Evolutionary conservation across 2,113 vertebrate species (phyloP), one percentile per base, ranked within the genome.

Genomic region (Argyrosomus japonicus): DNA sequence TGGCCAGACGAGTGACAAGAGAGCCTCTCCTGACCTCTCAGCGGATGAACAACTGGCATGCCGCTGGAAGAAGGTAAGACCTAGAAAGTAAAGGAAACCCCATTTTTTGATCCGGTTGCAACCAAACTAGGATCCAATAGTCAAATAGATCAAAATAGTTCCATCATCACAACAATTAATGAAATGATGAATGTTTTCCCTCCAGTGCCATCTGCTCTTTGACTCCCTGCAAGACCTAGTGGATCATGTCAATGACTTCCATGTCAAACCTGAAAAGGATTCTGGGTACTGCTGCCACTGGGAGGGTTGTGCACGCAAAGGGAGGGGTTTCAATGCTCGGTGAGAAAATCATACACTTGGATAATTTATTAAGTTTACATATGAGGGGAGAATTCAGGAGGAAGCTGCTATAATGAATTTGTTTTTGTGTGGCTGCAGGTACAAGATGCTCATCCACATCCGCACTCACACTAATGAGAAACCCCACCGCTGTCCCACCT

Each of bases 371-470:
- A 62, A 21, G 5, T 48, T 21, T 36, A 27, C 53, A 23, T n/a
- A 1, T 51, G 1, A 71, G 23, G 0, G 17, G 23, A 23, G 53
- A 71, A 47, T 29, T 53, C 8, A 32, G 32, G 18, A 21, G 17
- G 25, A 25, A 18, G n/a, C n/a, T 64, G 40, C 0, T 25, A n/a
- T 48, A 18, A 27, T 47, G 9, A 50, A 60, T 6, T 17, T 45
- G 4, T 25, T 51, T 71, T 43, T 73, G 17, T 87, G 21, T 67
- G n/a, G 29, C n/a, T 79, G 40, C 93, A 99, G 98, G 96, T 99
- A 99, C 96, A 99, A 99, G 95, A 99, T 99, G 98, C 95, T 99
- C 73, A 99, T 99, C 87, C 98, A 99, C 89, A 99, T 99, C 89
- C 97, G 98, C 65, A 99, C 98, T 0, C 98, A 99, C 93, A 99